Evolutionary conservation across 1,140 invertebrate species (phyloP), one percentile per base, ranked within the genome.

Genomic region (Megalonaias nervosa): DNA sequence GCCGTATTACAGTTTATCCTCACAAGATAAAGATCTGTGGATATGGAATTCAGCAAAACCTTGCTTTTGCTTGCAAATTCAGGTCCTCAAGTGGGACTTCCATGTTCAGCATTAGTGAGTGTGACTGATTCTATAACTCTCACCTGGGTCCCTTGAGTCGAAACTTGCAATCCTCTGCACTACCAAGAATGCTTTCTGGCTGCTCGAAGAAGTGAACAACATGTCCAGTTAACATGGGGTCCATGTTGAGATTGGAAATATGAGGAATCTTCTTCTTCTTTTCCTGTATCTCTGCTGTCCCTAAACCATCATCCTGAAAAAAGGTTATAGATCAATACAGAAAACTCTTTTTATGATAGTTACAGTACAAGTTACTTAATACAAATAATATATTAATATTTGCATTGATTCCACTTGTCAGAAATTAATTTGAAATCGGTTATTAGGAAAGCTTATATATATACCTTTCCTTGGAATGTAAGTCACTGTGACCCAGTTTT

Each of bases 221-320:
- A 82, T 92, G 91, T 9, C 93, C 93, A 1, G 92, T 91, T 59
- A 94, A 86, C 84, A 91, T 90, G 14, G 93, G 92, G 86, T 94
- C 93, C 77, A 92, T 90, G 86, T 94, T 94, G 60, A 94, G 84
- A 87, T 94, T 94, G 81, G 91, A 93, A 17, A 94, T 84, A 88
- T 93, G 92, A 16, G 93, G 91, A 60, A 90, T 87, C n/a, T 82
- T 90, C 79, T 91, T 91, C 81, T 92, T 92, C 71, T 93, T 92
- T 74, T 91, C 87, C 73, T 91, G 79, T 11, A 88, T 78, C 14
- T 72, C 76, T 14, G 76, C 76, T 17, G 74, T 78, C 21, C 21
- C 26, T 13, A 23, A 23, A 59, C 68, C 74, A 1, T 23, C 74
- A 66, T 77, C 78, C 72, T 81, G 26, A n/a, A 64, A 62, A 58